A percentile compares a stretch with the other conserved stretches of the same genome.
Conservation (phyloP, 2,797 vertebrate species). For the Paedocypris micromegethes region DNA sequence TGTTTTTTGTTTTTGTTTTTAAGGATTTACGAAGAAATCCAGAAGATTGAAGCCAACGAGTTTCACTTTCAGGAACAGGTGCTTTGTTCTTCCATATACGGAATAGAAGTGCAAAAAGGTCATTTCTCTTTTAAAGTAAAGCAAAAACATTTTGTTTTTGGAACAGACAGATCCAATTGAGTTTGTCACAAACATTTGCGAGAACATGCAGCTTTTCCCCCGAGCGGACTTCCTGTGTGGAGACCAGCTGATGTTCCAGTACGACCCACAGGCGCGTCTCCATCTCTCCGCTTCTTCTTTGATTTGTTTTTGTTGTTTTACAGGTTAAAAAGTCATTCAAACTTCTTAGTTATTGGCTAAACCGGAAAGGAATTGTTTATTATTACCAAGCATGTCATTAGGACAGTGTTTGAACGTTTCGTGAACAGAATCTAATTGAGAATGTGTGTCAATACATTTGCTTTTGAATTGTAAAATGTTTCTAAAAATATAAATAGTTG, state of each 20-base stretch:
- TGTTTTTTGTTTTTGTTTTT: no score
- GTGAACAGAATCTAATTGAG: no score
- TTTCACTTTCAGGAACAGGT: conserved; percentile 97
- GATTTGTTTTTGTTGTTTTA: no score
- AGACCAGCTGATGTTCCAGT: conserved; percentile 91
- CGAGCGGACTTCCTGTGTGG: conserved; percentile 88
- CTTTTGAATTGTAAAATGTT: background rate
- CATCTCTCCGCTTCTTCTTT: no score
- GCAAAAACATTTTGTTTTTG: background rate
- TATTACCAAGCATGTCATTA: no score
- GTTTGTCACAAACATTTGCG: conserved; percentile 90
- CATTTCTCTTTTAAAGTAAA: no score
- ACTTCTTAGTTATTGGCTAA: no score
- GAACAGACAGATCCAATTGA: conserved; percentile 88
- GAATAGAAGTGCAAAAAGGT: no score
- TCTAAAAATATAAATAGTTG: background rate
- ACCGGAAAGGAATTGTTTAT: no score
- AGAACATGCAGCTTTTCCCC: conserved; percentile 93
- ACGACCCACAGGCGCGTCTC: conserved; percentile 74
- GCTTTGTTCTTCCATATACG: conserved; percentile 20
- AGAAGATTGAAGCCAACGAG: conserved; percentile 91
- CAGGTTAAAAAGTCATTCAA: no score
- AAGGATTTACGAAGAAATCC: conserved; percentile 94
- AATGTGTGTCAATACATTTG: background rate
- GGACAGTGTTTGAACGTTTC: no score